These are phyloP conservation scores for Hetaerina americana DNA, from an alignment of 1,140 invertebrate genomes.

Conservation along the genomic window DNA sequence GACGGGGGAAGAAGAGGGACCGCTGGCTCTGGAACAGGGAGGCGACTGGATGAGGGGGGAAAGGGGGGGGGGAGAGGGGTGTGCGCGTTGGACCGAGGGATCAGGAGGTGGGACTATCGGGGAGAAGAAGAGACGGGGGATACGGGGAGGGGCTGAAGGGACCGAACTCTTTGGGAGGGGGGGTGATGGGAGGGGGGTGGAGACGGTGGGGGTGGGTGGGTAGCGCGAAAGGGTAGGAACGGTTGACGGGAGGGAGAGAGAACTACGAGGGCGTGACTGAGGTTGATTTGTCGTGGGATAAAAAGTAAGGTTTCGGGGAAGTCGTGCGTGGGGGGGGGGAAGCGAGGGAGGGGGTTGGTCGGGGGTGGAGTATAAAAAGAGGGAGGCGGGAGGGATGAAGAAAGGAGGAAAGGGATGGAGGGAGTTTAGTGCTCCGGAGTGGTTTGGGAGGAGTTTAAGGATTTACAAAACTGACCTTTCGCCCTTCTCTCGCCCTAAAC, in stretches of 20 bases:
- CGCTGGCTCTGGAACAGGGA: no score
- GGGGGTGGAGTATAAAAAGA: background rate
- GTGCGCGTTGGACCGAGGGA: no score
- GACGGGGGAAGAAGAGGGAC: no score
- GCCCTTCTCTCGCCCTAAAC: no score
- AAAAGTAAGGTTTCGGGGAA: background rate
- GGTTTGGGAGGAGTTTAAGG: background rate
- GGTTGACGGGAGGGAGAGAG: background rate
- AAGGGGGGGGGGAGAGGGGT: no score
- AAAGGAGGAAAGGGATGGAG: background rate
- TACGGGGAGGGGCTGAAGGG: no score
- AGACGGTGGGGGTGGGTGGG: background rate
- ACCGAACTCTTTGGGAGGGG: no score
- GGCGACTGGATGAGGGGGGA: no score
- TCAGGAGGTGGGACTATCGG: no score
- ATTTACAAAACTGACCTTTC: background rate
- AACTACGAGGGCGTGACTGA: background rate
- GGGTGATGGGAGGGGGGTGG: background rate
- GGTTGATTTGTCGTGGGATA: background rate
- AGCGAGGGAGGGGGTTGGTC: background rate
- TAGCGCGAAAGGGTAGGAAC: background rate
- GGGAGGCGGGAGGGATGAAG: background rate
- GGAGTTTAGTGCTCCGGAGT: background rate
- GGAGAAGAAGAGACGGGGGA: no score
- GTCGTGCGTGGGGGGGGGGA: background rate